Evolutionary conservation across 2,113 vertebrate species (phyloP).

Genomic region (Spermophilus dauricus): DNA sequence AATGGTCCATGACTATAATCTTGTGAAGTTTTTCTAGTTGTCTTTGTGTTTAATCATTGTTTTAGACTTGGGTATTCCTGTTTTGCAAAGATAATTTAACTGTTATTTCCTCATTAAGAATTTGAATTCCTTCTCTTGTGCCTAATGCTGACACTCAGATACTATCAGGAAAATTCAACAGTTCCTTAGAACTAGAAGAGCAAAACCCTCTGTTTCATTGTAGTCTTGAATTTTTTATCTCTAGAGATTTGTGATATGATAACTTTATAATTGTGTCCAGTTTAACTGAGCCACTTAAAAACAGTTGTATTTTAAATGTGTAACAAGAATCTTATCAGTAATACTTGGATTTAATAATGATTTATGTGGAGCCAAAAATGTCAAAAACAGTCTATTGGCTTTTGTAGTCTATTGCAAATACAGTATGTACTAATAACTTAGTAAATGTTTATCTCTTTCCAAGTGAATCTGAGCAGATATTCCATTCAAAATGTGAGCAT

Average conservation of each 20-base stretch:
- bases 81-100: not conserved
- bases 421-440: not conserved
- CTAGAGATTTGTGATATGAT: accelerated
- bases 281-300: constrained; percentile 4
- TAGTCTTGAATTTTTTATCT: not conserved
- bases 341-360: constrained; percentile 35
- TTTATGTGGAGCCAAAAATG: not conserved
- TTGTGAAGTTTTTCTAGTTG: not conserved
- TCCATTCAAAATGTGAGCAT: constrained; percentile 55
- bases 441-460: constrained; percentile 59
- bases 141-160: not conserved
- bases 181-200: not conserved
- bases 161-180: not conserved
- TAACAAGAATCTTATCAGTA: not conserved
- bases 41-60: not conserved
- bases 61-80: not conserved
- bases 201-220: not conserved
- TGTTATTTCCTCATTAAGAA: not conserved
- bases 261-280: constrained; percentile 29
- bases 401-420: constrained; percentile 38
- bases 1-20: not conserved
- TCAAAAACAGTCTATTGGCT: not conserved
- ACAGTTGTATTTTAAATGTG: constrained; percentile 37
- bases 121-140: not conserved
- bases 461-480: constrained; percentile 67